Evolutionary conservation across 2,888 invertebrate genomes (phyloP).

Genomic region (Arenicola marina): DNA sequence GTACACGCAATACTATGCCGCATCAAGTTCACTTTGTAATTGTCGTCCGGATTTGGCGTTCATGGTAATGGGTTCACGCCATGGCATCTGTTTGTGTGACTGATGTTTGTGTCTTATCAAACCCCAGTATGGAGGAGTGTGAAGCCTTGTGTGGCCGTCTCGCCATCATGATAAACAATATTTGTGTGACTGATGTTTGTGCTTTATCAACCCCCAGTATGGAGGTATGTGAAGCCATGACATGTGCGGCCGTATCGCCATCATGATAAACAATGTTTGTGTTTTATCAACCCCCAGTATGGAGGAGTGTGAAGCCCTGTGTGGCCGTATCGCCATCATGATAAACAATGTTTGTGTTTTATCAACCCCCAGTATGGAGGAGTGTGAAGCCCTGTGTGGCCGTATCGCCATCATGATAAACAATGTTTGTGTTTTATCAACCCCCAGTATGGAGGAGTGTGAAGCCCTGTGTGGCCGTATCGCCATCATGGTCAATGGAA

Average conservation of each 20-base stretch:
- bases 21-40: too few species aligned
- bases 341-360: too few species aligned
- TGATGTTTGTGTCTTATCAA: too few species aligned
- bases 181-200: too few species aligned
- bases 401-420: constrained; percentile 76
- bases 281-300: too few species aligned
- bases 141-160: constrained; percentile 77
- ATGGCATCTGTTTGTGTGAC: too few species aligned
- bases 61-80: too few species aligned
- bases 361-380: constrained; percentile 85
- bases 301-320: constrained; percentile 83
- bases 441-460: constrained; percentile 82
- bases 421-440: constrained; percentile 8
- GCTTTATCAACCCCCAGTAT: too few species aligned
- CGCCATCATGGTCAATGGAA: constrained; percentile 75
- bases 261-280: constrained; percentile 74
- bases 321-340: constrained; percentile 77
- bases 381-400: constrained; percentile 79
- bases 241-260: constrained; percentile 76
- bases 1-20: too few species aligned
- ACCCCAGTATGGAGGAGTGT: constrained; percentile 85
- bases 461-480: constrained; percentile 77
- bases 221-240: constrained; percentile 83
- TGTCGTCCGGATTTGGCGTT: too few species aligned
- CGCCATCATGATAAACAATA: constrained; percentile 74